Conservation (phyloP, 2,797 vertebrate species). For the Okamejei kenojei region DNA sequence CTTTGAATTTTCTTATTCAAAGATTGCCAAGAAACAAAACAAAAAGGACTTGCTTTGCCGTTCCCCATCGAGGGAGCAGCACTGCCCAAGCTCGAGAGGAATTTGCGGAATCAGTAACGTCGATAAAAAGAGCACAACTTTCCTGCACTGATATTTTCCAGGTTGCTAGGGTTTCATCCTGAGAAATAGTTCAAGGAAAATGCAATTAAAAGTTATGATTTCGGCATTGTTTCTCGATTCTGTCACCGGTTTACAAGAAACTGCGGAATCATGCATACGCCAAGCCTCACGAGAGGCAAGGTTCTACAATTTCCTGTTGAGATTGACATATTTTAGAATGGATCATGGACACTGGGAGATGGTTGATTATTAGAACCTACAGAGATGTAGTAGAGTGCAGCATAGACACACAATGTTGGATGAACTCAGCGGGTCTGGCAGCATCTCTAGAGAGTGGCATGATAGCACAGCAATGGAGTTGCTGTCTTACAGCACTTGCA, state of each 20-base stretch:
- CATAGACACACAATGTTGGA: no score
- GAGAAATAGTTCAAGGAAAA: not conserved
- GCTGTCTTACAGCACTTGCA: no score
- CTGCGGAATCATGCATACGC: not conserved
- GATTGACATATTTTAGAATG: not conserved
- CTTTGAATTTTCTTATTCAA: not conserved
- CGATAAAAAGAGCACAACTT: not conserved
- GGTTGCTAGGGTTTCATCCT: not conserved
- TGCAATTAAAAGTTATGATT: not conserved
- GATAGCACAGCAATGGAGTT: no score
- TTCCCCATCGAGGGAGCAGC: not conserved
- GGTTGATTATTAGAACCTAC: not conserved
- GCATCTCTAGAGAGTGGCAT: no score
- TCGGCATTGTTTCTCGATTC: not conserved
- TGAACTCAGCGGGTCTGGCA: no score
- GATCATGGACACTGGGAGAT: not conserved
- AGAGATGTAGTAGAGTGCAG: no score
- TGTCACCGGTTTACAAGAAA: not conserved
- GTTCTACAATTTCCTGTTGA: not conserved
- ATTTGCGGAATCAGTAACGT: not conserved
- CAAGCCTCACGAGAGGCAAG: not conserved
- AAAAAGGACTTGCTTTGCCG: not conserved
- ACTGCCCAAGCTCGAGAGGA: not conserved
- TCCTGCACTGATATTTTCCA: not conserved
- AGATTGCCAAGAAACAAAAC: not conserved